These are phyloP conservation scores for Rhyacichthys aspro DNA, from an alignment of 2,797 vertebrate genomes.

Conservation along the genomic window DNA sequence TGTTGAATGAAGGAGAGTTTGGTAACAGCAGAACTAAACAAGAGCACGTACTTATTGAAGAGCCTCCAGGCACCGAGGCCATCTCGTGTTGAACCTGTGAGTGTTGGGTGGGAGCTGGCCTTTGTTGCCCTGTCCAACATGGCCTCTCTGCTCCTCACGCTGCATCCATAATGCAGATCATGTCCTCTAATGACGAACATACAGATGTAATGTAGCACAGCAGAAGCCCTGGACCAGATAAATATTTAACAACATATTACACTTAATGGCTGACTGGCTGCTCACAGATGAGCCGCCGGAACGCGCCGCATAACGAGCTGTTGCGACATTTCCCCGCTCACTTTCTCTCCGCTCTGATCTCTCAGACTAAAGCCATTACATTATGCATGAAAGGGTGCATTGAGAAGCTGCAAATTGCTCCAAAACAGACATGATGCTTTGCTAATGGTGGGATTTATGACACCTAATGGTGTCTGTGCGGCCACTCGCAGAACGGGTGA, in stretches of 20 bases:
- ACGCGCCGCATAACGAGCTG: constrained; percentile 58
- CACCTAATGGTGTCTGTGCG: constrained; percentile 44
- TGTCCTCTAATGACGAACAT: constrained; percentile 63
- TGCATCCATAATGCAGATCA: constrained; percentile 44
- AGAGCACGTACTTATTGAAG: no score
- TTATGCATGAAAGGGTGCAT: constrained; percentile 68
- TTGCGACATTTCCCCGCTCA: constrained; percentile 46
- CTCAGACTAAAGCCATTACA: constrained; percentile 65
- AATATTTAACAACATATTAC: constrained; percentile 76
- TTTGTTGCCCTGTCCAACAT: constrained; percentile 17
- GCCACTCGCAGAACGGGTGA: constrained; percentile 40
- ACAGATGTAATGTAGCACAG: constrained; percentile 65
- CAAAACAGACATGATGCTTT: constrained; percentile 66
- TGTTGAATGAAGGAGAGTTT: no score
- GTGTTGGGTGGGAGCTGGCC: constrained; percentile 18
- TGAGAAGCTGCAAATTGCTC: constrained; percentile 69
- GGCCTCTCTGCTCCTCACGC: constrained; percentile 18
- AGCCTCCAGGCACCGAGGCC: no score
- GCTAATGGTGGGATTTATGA: constrained; percentile 64
- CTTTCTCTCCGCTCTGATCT: constrained; percentile 59
- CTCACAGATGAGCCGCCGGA: constrained; percentile 63
- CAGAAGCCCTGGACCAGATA: constrained; percentile 63
- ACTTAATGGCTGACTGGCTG: constrained; percentile 69
- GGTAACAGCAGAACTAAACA: no score
- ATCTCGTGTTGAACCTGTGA: constrained; percentile 12